These are phyloP conservation scores for Leistus spinibarbis DNA, from an alignment of 2,888 invertebrate genomes.

Conservation along the genomic window DNA sequence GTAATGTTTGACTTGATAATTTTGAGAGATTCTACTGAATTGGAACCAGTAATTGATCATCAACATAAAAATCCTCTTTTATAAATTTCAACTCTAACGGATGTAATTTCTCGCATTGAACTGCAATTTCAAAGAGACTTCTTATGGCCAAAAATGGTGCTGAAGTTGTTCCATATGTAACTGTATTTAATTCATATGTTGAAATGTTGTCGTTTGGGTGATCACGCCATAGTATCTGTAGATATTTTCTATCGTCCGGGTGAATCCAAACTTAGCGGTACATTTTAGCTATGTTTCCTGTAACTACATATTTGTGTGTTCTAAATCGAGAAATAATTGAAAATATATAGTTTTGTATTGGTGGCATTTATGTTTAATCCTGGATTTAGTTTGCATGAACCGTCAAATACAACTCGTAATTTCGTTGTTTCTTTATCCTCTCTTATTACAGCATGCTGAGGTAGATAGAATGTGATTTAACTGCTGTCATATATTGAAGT, in stretches of 20 bases:
- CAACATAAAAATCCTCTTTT: conserved; percentile 42
- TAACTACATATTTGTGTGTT: conserved; percentile 30
- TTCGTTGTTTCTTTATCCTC: too few species aligned
- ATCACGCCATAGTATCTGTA: too few species aligned
- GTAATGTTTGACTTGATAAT: conserved; percentile 22
- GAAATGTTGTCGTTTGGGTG: too few species aligned
- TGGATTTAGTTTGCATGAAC: too few species aligned
- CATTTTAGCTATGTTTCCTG: conserved; percentile 41
- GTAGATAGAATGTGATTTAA: too few species aligned
- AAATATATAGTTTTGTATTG: conserved; percentile 33
- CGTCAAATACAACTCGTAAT: too few species aligned
- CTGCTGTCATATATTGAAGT: too few species aligned
- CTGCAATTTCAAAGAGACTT: conserved; percentile 37
- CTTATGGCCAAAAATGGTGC: conserved; percentile 28
- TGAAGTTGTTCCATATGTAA: too few species aligned
- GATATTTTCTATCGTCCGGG: conserved; percentile 36
- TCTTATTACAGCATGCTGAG: too few species aligned
- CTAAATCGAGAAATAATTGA: conserved; percentile 40
- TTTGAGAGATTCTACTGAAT: conserved; percentile 7
- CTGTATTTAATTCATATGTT: too few species aligned
- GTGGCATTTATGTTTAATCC: too few species aligned
- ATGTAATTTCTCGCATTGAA: conserved; percentile 14
- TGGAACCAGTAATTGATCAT: conserved; percentile 41
- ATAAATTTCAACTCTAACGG: conserved; percentile 39
- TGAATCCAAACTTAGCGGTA: conserved; percentile 38